Conservation (phyloP, 2,797 vertebrate genomes). For the Hemitrygon akajei region DNA sequence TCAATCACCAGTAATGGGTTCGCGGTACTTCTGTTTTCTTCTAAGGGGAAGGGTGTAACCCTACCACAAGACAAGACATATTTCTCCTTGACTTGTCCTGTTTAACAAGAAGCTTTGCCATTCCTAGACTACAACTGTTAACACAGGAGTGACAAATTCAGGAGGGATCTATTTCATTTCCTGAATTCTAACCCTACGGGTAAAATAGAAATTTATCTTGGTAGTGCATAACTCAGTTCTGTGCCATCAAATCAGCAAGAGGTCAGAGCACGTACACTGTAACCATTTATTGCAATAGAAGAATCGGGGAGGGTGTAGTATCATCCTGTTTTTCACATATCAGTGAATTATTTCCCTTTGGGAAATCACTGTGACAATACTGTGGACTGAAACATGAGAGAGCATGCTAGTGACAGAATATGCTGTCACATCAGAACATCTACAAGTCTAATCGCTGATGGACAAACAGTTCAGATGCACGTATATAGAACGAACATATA, state of each 20-base stretch:
- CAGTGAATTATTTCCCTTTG: neutral
- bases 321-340: neutral
- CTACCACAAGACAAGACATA: neutral
- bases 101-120: neutral
- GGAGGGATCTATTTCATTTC: neutral
- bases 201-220: no score
- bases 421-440: neutral
- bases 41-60: neutral
- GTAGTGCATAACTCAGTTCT: neutral
- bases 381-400: neutral
- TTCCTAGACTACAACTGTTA: neutral
- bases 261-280: neutral
- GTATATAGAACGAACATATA: neutral
- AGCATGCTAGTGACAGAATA: neutral
- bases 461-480: neutral
- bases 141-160: neutral
- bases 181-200: neutral
- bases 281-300: neutral
- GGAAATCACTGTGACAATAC: neutral
- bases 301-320: constrained; percentile 26
- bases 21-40: neutral
- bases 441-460: neutral
- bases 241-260: neutral
- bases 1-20: neutral
- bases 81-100: neutral